Evolutionary conservation across 2,797 vertebrate genomes (phyloP).

Genomic region (Melanotaenia boesemani): DNA sequence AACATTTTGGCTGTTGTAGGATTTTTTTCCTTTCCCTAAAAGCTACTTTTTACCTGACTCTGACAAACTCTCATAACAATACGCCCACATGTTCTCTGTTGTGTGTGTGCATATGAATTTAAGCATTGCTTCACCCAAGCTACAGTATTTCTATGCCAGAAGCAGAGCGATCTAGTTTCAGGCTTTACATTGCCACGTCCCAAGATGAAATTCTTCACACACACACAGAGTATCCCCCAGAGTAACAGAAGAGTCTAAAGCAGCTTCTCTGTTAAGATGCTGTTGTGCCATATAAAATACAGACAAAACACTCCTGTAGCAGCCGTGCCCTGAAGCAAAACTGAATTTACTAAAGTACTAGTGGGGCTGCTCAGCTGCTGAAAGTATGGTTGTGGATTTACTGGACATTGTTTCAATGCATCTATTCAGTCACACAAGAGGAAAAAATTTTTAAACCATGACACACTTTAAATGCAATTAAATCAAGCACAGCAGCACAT

Average conservation of each 20-base stretch:
- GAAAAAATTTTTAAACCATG: slow-evolving; percentile 20
- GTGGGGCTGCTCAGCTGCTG: slow-evolving; percentile 12
- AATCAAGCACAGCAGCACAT: slow-evolving; percentile 23
- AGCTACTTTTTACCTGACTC: slow-evolving; percentile 2
- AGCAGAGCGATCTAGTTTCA: slow-evolving; percentile 21
- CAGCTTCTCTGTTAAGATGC: slow-evolving; percentile 24
- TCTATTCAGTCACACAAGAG: slow-evolving; percentile 43
- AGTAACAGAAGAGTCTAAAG: slow-evolving; percentile 26
- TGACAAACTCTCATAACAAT: slow-evolving; percentile 5
- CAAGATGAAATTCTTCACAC: slow-evolving; percentile 32
- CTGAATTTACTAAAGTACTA: slow-evolving; percentile 32
- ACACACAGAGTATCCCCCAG: slow-evolving; percentile 11
- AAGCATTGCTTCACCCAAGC: slow-evolving; percentile 5
- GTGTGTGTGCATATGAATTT: slow-evolving; percentile 4
- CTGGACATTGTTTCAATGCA: slow-evolving; percentile 35
- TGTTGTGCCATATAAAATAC: slow-evolving; percentile 38
- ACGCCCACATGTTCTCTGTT: slow-evolving; percentile 7
- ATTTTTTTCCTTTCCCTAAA: neutral
- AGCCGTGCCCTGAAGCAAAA: slow-evolving; percentile 41
- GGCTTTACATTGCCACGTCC: slow-evolving; percentile 19
- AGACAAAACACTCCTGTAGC: slow-evolving; percentile 23
- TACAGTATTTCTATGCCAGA: slow-evolving; percentile 9
- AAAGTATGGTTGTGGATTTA: slow-evolving; percentile 35
- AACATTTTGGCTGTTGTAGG: neutral
- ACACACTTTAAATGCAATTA: slow-evolving; percentile 34